Percentiles rank a stretch among this genome's conserved stretches.
Conservation (phyloP, 92 coral and sea anemone species). For the Zoanthus solanderi region DNA sequence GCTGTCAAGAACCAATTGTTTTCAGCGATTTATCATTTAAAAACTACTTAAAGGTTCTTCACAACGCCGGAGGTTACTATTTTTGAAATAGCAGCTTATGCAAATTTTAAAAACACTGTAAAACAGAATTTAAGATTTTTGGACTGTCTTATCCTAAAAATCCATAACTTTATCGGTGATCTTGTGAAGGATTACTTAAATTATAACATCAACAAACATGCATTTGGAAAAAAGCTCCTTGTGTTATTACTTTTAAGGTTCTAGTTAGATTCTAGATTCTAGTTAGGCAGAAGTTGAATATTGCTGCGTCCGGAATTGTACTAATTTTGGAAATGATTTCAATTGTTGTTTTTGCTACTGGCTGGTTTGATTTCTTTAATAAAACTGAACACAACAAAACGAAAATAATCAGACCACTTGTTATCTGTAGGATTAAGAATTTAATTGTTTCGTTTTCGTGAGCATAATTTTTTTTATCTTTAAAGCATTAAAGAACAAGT, state of each 20-base stretch:
- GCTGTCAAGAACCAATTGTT: conserved; percentile 5
- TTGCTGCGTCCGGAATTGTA: neutral
- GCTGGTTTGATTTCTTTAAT: neutral
- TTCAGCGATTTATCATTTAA: neutral
- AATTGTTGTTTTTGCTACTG: neutral
- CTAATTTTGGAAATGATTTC: neutral
- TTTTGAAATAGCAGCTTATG: neutral
- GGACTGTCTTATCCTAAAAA: neutral
- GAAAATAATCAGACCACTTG: neutral
- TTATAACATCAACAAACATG: neutral
- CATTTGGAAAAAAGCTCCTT: neutral
- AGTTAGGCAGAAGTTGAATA: neutral
- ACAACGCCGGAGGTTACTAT: conserved; percentile 22
- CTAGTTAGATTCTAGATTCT: neutral
- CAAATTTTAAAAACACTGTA: too few relatives aligned
- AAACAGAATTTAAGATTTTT: neutral
- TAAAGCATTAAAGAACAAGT: too few relatives aligned
- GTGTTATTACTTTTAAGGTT: neutral
- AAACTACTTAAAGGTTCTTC: conserved; percentile 12
- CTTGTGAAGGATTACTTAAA: neutral
- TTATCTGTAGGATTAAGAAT: too few relatives aligned
- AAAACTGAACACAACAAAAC: neutral
- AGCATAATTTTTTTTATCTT: too few relatives aligned
- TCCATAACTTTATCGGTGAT: neutral
- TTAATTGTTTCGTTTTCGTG: too few relatives aligned